phyloP scores from a whole-genome alignment of 2,797 vertebrate genomes.

The Peromyscus attwateri region DNA sequence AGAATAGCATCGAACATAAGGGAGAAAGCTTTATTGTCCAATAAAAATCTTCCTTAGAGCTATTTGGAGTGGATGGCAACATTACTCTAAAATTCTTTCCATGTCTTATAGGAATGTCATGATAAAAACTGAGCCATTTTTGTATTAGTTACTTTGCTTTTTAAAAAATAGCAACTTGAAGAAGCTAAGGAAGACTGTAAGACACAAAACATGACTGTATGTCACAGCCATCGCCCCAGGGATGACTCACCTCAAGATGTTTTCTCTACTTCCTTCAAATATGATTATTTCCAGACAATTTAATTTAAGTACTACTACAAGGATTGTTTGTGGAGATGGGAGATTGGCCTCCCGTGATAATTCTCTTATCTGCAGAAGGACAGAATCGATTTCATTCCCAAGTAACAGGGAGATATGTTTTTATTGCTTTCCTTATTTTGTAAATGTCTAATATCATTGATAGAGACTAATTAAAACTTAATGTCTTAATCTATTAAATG shows the following conservation, averaged over 20 bases:
- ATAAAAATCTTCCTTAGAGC: slow-evolving; percentile 9
- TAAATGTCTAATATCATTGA: slow-evolving; percentile 75
- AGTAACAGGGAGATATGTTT: slow-evolving; percentile 54
- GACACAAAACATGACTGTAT: background rate
- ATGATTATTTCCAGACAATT: slow-evolving; percentile 68
- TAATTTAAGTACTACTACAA: slow-evolving; percentile 66
- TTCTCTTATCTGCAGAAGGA: slow-evolving; percentile 56
- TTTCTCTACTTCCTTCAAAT: slow-evolving; percentile 70
- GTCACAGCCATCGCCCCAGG: background rate
- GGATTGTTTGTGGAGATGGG: slow-evolving; percentile 58
- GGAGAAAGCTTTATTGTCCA: slow-evolving; percentile 59
- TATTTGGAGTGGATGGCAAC: slow-evolving; percentile 41
- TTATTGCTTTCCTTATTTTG: slow-evolving; percentile 68
- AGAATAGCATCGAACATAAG: background rate
- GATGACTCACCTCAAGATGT: background rate
- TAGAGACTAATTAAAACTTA: slow-evolving; percentile 82
- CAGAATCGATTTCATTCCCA: slow-evolving; percentile 66
- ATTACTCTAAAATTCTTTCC: slow-evolving; percentile 42
- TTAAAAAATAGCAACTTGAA: slow-evolving; percentile 23
- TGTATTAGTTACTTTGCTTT: slow-evolving; percentile 53
- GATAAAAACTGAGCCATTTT: slow-evolving; percentile 51
- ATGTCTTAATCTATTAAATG: slow-evolving; percentile 84
- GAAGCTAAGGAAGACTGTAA: slow-evolving; percentile 20
- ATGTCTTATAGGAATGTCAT: slow-evolving; percentile 26
- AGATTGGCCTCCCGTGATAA: slow-evolving; percentile 74